These are phyloP conservation scores for Smittia aterrima DNA, from an alignment of 2,888 invertebrate species.

Conservation along the genomic window DNA sequence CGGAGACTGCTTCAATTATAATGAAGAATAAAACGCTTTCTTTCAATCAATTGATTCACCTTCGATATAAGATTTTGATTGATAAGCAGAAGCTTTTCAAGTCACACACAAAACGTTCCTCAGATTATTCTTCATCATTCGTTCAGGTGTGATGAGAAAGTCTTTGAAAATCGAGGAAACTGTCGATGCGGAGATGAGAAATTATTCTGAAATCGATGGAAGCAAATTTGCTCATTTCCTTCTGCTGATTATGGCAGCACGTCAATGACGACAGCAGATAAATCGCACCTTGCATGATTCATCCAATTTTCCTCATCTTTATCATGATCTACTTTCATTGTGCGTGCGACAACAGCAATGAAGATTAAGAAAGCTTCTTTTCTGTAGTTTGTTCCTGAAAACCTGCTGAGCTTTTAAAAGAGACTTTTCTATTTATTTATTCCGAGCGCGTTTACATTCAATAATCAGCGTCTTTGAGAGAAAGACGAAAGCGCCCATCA, in stretches of 20 bases:
- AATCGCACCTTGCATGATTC: constrained; percentile 4
- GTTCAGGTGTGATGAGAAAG: no score
- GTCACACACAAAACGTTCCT: background rate
- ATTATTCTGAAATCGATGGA: background rate
- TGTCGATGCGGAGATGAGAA: background rate
- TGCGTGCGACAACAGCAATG: background rate
- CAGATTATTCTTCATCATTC: background rate
- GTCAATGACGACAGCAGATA: background rate
- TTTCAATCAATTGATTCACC: no score
- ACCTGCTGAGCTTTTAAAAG: background rate
- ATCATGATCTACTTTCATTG: background rate
- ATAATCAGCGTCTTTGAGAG: no score
- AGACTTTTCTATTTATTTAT: no score
- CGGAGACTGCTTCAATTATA: no score
- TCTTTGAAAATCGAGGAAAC: no score
- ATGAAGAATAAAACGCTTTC: no score
- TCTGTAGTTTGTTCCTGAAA: background rate
- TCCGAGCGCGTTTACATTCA: no score
- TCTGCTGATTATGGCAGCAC: background rate
- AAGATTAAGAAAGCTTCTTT: background rate
- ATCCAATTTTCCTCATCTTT: background rate
- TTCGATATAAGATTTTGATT: no score
- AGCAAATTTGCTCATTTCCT: constrained; percentile 3
- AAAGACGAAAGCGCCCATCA: no score
- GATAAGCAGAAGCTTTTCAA: background rate